Conservation (phyloP, 2,113 vertebrate species). For the Brachionichthys hirsutus region DNA sequence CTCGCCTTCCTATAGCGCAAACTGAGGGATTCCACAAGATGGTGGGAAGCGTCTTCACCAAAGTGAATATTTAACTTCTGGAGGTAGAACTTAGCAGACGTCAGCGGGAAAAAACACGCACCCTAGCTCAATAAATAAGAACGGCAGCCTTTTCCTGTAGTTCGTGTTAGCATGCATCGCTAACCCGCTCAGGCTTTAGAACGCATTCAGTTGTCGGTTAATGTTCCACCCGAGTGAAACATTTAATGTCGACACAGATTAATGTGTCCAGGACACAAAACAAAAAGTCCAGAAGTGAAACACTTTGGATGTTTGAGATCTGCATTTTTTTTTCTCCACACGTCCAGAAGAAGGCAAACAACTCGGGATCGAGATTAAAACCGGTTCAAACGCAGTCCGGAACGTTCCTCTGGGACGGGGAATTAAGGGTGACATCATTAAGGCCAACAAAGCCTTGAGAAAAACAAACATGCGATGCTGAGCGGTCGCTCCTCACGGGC, state of each 20-base stretch:
- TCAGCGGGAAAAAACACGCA: too few species aligned
- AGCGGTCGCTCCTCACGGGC: constrained; percentile 40
- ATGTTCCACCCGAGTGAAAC: constrained; percentile 1
- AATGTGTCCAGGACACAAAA: too few species aligned
- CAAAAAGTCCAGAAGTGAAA: too few species aligned
- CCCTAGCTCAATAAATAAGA: too few species aligned
- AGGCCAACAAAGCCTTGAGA: constrained; percentile 57
- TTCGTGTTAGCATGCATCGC: not conserved
- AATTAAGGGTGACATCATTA: constrained; percentile 67
- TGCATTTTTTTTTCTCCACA: too few species aligned
- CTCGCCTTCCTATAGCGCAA: not conserved
- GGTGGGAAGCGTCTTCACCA: too few species aligned
- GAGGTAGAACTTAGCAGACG: too few species aligned
- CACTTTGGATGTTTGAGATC: too few species aligned
- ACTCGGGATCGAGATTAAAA: too few species aligned
- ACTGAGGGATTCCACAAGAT: not conserved
- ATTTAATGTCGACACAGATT: too few species aligned
- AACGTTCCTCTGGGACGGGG: constrained; percentile 41
- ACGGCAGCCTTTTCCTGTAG: not conserved
- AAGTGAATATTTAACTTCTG: too few species aligned
- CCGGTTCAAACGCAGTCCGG: constrained; percentile 3
- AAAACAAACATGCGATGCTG: constrained; percentile 66
- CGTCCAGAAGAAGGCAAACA: not conserved
- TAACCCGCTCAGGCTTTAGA: too few species aligned
- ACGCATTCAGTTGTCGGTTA: not conserved